Evolutionary conservation across 2,888 invertebrate species (phyloP).

Genomic region (Dasypogon diadema): DNA sequence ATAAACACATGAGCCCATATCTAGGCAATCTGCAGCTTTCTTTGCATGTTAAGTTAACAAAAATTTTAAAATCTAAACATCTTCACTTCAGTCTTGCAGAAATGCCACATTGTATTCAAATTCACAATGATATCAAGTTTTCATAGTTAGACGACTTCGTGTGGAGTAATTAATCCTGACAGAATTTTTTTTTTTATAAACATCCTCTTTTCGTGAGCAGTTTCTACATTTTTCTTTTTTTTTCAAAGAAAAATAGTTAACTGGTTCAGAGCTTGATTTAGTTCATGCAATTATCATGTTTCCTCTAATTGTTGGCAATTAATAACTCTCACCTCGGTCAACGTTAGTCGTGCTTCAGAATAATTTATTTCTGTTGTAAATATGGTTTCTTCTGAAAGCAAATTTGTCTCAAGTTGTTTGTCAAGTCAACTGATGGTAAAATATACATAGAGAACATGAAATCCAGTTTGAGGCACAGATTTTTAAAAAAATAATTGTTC

Average conservation of each 20-base stretch:
- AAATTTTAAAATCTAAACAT: neutral
- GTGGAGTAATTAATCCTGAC: neutral
- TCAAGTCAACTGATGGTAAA: neutral
- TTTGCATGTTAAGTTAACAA: neutral
- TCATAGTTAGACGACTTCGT: neutral
- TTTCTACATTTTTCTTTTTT: too few relatives aligned
- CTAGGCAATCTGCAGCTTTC: slow-evolving; percentile 24
- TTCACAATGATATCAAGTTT: neutral
- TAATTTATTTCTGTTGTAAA: slow-evolving; percentile 29
- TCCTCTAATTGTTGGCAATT: slow-evolving; percentile 26
- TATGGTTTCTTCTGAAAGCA: neutral
- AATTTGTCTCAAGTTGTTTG: neutral
- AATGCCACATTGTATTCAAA: slow-evolving; percentile 5
- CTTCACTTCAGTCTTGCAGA: neutral
- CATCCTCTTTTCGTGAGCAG: slow-evolving; percentile 1
- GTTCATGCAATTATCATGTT: slow-evolving; percentile 22
- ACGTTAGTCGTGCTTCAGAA: slow-evolving; percentile 19
- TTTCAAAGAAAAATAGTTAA: too few relatives aligned
- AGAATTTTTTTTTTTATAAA: neutral
- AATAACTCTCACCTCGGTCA: slow-evolving; percentile 40
- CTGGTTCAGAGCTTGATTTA: slow-evolving; percentile 4
- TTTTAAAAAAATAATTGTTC: neutral
- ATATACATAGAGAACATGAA: neutral
- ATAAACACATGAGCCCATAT: slow-evolving; percentile 32
- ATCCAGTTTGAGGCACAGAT: neutral